Percentiles rank a stretch among this genome's conserved stretches.
These are phyloP conservation scores for Menidia menidia DNA, from an alignment of 2,797 vertebrate species.

Conservation along the genomic window DNA sequence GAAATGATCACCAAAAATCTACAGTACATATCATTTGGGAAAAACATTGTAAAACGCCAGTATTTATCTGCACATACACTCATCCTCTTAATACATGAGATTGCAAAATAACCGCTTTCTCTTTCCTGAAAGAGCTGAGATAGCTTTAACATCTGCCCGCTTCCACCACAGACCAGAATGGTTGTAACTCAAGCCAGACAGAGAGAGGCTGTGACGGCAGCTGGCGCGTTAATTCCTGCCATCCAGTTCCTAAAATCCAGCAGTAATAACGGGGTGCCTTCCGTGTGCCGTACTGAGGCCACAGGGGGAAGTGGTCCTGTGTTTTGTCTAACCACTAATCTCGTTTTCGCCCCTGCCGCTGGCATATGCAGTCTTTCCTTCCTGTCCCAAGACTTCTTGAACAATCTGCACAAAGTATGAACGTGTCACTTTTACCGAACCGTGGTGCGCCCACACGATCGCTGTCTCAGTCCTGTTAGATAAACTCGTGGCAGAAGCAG, in stretches of 20 bases:
- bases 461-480: no score
- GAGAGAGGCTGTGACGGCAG: conserved; percentile 38
- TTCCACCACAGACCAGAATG: conserved; percentile 41
- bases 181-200: conserved; percentile 46
- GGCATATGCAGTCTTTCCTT: conserved; percentile 56
- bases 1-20: no score
- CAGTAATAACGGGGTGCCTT: conserved; percentile 57
- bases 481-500: no score
- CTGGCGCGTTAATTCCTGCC: conserved; percentile 48
- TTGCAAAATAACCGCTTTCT: conserved; percentile 25
- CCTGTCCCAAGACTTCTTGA: conserved; percentile 31
- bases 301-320: conserved; percentile 33
- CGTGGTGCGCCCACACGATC: not conserved
- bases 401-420: conserved; percentile 5
- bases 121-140: conserved; percentile 19
- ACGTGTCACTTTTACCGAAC: conserved; percentile 10
- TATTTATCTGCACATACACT: conserved; percentile 18
- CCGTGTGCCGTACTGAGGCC: conserved; percentile 25
- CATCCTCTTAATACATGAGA: conserved; percentile 42
- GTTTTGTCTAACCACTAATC: conserved; percentile 70
- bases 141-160: conserved; percentile 66
- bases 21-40: no score
- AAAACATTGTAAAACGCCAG: no score
- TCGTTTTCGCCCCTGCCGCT: conserved; percentile 51
- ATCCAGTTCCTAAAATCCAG: conserved; percentile 52